These are phyloP conservation scores for Gasterosteus nipponicus DNA, from an alignment of 2,113 vertebrate genomes.

Conservation along the genomic window DNA sequence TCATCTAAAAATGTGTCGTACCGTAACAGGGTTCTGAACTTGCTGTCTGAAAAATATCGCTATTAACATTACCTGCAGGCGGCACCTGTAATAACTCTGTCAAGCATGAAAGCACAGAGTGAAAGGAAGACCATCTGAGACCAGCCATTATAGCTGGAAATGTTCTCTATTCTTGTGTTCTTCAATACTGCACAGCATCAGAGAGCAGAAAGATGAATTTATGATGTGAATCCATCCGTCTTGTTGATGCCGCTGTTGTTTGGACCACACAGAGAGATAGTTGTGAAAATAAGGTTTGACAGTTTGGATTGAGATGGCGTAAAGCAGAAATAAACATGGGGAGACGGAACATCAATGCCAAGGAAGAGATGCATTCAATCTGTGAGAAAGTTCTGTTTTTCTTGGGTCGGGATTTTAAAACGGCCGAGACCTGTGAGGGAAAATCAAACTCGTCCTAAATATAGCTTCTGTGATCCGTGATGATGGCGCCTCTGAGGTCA, in stretches of 20 bases:
- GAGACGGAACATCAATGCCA: not conserved
- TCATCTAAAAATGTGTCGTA: constrained; percentile 15
- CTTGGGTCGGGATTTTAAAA: constrained; percentile 13
- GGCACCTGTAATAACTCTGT: constrained; percentile 13
- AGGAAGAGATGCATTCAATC: not conserved
- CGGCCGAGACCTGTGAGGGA: constrained; percentile 11
- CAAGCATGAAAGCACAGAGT: constrained; percentile 8
- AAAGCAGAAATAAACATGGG: not conserved
- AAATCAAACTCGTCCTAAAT: constrained; percentile 50
- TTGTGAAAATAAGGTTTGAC: not conserved
- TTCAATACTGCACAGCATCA: not conserved
- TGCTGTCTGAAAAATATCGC: not conserved
- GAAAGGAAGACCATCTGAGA: not conserved
- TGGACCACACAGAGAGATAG: not conserved
- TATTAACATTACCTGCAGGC: constrained; percentile 3
- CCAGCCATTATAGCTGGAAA: constrained; percentile 1
- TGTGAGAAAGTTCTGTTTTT: not conserved
- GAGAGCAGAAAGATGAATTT: not conserved
- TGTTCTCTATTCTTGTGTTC: not conserved
- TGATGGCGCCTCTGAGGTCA: constrained; percentile 40
- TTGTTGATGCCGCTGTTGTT: constrained; percentile 14
- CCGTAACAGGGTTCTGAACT: constrained; percentile 19
- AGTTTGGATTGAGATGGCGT: constrained; percentile 4
- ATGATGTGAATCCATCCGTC: constrained; percentile 6
- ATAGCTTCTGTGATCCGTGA: constrained; percentile 48